Conservation (phyloP, 2,113 vertebrate genomes). For the Castor canadensis region DNA sequence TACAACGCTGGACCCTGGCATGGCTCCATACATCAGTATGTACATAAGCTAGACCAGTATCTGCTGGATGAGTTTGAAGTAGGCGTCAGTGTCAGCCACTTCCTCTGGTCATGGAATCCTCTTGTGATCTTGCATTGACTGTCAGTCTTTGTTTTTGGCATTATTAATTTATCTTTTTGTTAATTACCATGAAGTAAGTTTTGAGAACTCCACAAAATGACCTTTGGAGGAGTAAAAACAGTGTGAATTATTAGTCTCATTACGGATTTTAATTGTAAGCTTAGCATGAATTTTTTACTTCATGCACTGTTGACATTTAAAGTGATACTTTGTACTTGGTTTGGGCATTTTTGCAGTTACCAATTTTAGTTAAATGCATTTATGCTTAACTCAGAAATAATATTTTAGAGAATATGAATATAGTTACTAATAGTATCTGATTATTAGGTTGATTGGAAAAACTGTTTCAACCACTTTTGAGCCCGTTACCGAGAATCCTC, state of each 20-base stretch:
- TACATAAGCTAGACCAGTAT: constrained; percentile 43
- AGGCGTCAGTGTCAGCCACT: not conserved
- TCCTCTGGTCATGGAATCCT: not conserved
- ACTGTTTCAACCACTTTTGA: constrained; percentile 1
- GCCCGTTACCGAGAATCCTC: not conserved
- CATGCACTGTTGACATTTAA: not conserved
- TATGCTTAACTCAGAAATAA: not conserved
- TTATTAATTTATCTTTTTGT: no score
- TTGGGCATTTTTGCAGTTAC: not conserved
- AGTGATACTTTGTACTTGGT: not conserved
- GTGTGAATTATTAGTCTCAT: not conserved
- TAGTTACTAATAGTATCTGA: not conserved
- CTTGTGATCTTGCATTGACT: not conserved
- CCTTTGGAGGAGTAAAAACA: not conserved
- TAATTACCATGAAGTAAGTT: not conserved
- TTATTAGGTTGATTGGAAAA: not conserved
- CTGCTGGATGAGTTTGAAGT: rapidly evolving
- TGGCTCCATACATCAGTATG: constrained; percentile 98
- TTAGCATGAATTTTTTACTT: constrained; percentile 33
- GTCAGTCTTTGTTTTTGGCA: not conserved
- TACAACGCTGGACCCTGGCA: constrained; percentile 97
- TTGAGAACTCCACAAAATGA: not conserved
- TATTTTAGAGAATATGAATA: not conserved
- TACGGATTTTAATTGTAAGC: constrained; percentile 21
- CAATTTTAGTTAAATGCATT: constrained; percentile 5